Evolutionary conservation across 2,113 vertebrate genomes (phyloP), one percentile per base, ranked within the genome.

Genomic region (Leucosticte australis): DNA sequence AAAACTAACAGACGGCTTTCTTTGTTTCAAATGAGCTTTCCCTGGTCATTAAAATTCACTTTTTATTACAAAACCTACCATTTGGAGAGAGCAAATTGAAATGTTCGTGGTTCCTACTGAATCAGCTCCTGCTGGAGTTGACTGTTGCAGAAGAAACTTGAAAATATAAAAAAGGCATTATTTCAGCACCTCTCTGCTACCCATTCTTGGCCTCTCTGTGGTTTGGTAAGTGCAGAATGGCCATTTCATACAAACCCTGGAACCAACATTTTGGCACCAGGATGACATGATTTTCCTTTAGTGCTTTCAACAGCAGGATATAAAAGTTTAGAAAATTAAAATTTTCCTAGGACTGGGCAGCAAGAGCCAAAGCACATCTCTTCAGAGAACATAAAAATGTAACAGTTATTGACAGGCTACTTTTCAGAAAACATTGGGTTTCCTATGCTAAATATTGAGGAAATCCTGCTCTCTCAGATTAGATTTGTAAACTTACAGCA

Each of bases 21-120:
- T 95, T 97, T 97, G 95, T 96, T 95, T 94, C 87, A 97, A 93
- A 94, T 86, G 52, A 94, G 53, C 79, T 89, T 91, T 86, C 82
- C 76, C 41, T 89, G 47, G 63, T 83, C 67, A 79, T 96, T 96
- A 95, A 94, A 93, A 94, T 64, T 94, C 87, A 76, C 68, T 88
- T 75, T 90, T 97, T 96, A 93, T 81, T 95, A 88, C 44, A 80
- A 83, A 97, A 78, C 35, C 57, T 56, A 92, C 67, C 85, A 69
- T 91, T 84, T 35, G 80, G 70, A 89, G 77, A 87, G 15, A 86
- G 62, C 20, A 94, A 93, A 96, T 76, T 83, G 68, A 90, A 91
- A 95, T 63, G 69, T 95, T 87, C 0, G 1, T 35, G 76, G 83
- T 31, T 94, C 73, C 91, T 86, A 83, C 60, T 90, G 76, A 94